Conservation (phyloP, 2,888 invertebrate genomes). For the Venusia cambrica region DNA sequence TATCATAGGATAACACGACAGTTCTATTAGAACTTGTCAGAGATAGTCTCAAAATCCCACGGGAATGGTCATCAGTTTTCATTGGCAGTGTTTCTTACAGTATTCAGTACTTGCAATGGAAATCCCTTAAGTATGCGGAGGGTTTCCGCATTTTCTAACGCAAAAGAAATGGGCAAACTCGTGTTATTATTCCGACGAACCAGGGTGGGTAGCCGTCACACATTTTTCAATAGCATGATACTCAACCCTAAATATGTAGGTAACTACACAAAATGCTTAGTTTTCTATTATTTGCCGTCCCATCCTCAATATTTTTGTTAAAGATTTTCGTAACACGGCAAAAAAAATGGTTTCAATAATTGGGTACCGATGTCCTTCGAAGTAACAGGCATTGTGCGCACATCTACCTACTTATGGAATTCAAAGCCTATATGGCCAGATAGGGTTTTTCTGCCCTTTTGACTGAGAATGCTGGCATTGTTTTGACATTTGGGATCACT, state of each 20-base stretch:
- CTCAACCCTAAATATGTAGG: slow-evolving; percentile 7
- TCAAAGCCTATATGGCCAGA: slow-evolving; percentile 3
- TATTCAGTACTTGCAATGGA: too few relatives aligned
- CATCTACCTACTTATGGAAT: slow-evolving; percentile 9
- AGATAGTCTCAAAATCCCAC: too few relatives aligned
- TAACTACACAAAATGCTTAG: slow-evolving; percentile 9
- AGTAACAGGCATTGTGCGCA: slow-evolving; percentile 12
- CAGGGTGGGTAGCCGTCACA: slow-evolving; percentile 1
- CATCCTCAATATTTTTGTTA: slow-evolving; percentile 4
- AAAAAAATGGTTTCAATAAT: slow-evolving; percentile 15
- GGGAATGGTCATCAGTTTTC: too few relatives aligned
- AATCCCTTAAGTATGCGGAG: not conserved
- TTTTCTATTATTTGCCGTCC: slow-evolving; percentile 4
- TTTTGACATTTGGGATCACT: slow-evolving; percentile 9
- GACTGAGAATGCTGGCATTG: slow-evolving; percentile 65
- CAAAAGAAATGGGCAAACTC: not conserved
- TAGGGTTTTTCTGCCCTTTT: slow-evolving; percentile 5
- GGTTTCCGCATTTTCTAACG: not conserved
- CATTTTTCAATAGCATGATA: slow-evolving; percentile 1
- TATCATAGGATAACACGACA: too few relatives aligned
- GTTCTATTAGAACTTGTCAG: too few relatives aligned
- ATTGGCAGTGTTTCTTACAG: too few relatives aligned
- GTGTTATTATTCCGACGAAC: not conserved
- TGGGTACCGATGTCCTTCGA: slow-evolving; percentile 6
- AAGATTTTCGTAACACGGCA: not conserved